phyloP scores from a whole-genome alignment of 2,113 vertebrate genomes.

The Strix uralensis region DNA sequence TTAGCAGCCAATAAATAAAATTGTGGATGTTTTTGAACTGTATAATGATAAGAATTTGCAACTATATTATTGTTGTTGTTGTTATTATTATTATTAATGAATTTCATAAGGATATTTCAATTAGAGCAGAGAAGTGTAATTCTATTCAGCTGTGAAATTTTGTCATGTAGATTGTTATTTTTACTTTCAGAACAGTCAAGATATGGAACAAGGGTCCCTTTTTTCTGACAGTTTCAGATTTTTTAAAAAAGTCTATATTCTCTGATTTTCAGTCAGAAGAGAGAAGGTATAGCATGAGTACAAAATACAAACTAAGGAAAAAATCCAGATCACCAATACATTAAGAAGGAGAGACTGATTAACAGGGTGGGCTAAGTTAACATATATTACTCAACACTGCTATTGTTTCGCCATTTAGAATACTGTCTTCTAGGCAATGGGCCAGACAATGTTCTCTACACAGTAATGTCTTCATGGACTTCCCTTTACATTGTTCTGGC shows the following conservation, averaged over 20 bases:
- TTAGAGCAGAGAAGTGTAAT: conserved; percentile 39
- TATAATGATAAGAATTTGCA: conserved; percentile 74
- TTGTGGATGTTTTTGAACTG: conserved; percentile 82
- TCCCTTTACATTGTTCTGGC: background rate
- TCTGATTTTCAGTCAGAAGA: background rate
- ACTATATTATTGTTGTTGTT: background rate
- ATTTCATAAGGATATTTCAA: background rate
- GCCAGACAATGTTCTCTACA: background rate
- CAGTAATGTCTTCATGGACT: background rate
- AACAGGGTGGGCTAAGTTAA: background rate
- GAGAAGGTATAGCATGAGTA: background rate
- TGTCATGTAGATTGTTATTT: conserved; percentile 10
- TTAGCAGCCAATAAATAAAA: conserved; percentile 91
- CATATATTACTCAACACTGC: background rate
- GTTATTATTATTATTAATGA: background rate
- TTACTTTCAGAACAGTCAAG: conserved; percentile 46
- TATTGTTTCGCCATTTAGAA: background rate
- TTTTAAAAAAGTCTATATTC: background rate
- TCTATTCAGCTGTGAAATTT: conserved; percentile 31
- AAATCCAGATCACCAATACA: background rate
- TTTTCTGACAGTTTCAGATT: background rate
- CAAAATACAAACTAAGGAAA: background rate
- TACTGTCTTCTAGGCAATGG: background rate
- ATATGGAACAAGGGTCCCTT: background rate
- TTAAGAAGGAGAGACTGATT: background rate